Evolutionary conservation across 2,113 vertebrate species (phyloP), one percentile per base, ranked within the genome.

Genomic region (Anguilla rostrata): DNA sequence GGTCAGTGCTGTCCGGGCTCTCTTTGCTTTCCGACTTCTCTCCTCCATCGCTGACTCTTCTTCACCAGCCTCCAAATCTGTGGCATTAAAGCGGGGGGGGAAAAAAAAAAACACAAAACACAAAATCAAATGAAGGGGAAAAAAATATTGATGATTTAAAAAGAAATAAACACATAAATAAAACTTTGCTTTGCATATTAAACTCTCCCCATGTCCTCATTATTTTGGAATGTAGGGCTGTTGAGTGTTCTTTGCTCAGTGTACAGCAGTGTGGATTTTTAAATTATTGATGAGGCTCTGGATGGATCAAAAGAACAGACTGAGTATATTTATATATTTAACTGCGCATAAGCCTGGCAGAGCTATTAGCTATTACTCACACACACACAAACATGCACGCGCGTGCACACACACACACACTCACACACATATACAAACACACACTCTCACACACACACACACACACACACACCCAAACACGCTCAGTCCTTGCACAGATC

Each of bases 241-340:
- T 85, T 92, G 89, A 92, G 94, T 93, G 89, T 94, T 94, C 94
- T 88, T 93, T 94, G 90, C 29, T 86, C 34, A 93, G 90, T 95
- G 94, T 94, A 93, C 91, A 90, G 91, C 88, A 90, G 93, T 93
- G 92, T 91, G 89, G 90, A 93, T 90, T 90, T 84, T n/a, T 96
- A 87, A 95, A 95, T 96, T 94, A 95, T 95, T 94, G 91, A 95
- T 82, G 87, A 94, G 89, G 91, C 82, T 82, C 87, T 84, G 93
- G 89, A 89, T 89, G 92, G 92, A 95, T 95, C 93, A 96, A 94
- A 95, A 91, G 26, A 87, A 86, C 81, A 88, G 88, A 89, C 88
- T 91, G 88, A 90, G 85, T 94, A 90, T 93, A 90, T 93, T 94
- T 91, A 89, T 90, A 90, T 85, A 79, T 91, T 39, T 82, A 85